Evolutionary conservation across 1,140 invertebrate species (phyloP).

Genomic region (Musca domestica): DNA sequence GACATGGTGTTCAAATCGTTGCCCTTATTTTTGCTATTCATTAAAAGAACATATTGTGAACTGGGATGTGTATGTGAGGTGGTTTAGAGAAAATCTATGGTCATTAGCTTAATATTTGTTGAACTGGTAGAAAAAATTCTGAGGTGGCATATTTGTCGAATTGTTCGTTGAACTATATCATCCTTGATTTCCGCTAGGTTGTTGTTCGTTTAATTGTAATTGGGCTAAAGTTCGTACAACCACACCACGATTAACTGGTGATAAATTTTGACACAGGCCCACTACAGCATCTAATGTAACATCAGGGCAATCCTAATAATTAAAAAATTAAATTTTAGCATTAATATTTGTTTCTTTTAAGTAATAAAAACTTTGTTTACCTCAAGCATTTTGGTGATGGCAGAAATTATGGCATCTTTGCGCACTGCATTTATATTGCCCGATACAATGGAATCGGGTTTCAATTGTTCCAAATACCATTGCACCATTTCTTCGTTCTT

Average conservation of each 20-base stretch:
- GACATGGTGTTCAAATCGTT: no score
- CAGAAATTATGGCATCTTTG: slow-evolving; percentile 76
- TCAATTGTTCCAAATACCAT: slow-evolving; percentile 77
- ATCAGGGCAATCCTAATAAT: slow-evolving; percentile 70
- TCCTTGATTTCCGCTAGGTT: slow-evolving; percentile 39
- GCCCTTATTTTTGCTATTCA: no score
- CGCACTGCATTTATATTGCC: slow-evolving; percentile 81
- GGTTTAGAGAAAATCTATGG: no score
- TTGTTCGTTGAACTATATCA: slow-evolving; percentile 34
- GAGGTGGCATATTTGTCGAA: no score
- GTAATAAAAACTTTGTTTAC: slow-evolving; percentile 53
- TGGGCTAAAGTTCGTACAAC: slow-evolving; percentile 72
- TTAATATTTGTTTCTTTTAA: slow-evolving; percentile 34
- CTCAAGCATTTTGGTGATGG: slow-evolving; percentile 68
- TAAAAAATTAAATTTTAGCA: slow-evolving; percentile 48
- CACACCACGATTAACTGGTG: slow-evolving; percentile 71
- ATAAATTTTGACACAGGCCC: slow-evolving; percentile 74
- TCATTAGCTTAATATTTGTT: no score
- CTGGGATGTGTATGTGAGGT: no score
- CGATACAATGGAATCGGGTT: slow-evolving; percentile 68
- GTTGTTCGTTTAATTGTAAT: slow-evolving; percentile 56
- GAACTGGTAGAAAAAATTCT: no score
- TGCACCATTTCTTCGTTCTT: slow-evolving; percentile 77
- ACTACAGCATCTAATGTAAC: slow-evolving; percentile 76
- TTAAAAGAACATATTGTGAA: no score